phyloP scores from a whole-genome alignment of 2,113 vertebrate genomes.

The Nibea coibor region DNA sequence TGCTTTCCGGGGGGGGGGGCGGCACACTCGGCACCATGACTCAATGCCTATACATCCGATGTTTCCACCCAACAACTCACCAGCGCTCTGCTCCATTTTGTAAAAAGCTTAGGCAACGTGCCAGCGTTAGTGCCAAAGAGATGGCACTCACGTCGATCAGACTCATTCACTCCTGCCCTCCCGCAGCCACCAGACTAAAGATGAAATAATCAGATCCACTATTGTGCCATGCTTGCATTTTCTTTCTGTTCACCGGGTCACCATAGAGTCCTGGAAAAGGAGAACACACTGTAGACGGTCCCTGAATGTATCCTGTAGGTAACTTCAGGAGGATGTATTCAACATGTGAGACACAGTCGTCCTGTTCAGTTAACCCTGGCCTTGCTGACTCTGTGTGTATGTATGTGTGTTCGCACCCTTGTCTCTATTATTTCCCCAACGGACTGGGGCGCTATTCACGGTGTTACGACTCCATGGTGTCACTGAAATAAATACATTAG shows the following conservation, averaged over 20 bases:
- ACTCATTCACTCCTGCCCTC: constrained; percentile 46
- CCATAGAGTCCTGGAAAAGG: not conserved
- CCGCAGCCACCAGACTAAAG: constrained; percentile 39
- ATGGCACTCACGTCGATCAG: constrained; percentile 48
- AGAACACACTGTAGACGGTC: not conserved
- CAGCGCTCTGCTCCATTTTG: constrained; percentile 67
- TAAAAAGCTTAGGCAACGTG: constrained; percentile 49
- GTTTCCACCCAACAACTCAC: constrained; percentile 48
- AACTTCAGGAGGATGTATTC: constrained; percentile 19
- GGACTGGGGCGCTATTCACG: constrained; percentile 38
- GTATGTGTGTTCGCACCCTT: not conserved
- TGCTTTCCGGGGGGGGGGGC: constrained; percentile 66
- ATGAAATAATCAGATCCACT: constrained; percentile 36
- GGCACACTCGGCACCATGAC: constrained; percentile 59
- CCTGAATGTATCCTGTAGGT: not conserved
- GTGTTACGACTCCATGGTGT: constrained; percentile 44
- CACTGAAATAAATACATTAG: constrained; percentile 56
- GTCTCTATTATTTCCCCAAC: constrained; percentile 47
- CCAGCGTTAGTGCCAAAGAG: constrained; percentile 49
- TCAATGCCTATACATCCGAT: constrained; percentile 64
- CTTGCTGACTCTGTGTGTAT: constrained; percentile 1
- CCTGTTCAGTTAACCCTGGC: constrained; percentile 14
- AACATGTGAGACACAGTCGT: constrained; percentile 11
- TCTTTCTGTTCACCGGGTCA: constrained; percentile 3
- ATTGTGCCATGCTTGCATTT: not conserved